These are phyloP conservation scores for Rhabdomys pumilio DNA, from an alignment of 2,797 vertebrate species.

Conservation along the genomic window DNA sequence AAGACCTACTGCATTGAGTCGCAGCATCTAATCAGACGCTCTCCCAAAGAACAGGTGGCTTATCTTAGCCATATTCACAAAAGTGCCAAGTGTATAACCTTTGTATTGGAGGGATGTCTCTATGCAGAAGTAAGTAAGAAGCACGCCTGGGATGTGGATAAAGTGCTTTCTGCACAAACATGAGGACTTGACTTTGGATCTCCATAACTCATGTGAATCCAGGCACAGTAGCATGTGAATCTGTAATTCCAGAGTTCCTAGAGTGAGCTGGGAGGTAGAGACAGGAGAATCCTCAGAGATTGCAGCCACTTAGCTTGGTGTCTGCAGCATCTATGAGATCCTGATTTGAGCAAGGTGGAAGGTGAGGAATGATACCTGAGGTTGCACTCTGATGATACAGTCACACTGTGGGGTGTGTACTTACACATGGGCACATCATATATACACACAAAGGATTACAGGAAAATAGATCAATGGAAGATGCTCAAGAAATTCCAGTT, in stretches of 20 bases:
- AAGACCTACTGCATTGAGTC: not conserved
- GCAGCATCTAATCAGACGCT: not conserved
- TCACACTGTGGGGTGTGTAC: not conserved
- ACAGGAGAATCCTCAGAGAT: not conserved
- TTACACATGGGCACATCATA: not conserved
- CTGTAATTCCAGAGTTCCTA: not conserved
- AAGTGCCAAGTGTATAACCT: not conserved
- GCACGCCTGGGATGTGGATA: not conserved
- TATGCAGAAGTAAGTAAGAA: constrained; percentile 49
- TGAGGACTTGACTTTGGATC: not conserved
- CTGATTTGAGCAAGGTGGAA: too few relatives aligned
- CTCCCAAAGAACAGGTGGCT: not conserved
- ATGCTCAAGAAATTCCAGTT: not conserved
- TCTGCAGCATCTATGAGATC: not conserved
- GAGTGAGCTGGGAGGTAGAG: not conserved
- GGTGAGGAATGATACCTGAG: not conserved
- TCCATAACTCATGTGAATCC: not conserved
- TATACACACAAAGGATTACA: not conserved
- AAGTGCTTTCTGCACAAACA: not conserved
- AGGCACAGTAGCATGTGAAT: too few relatives aligned
- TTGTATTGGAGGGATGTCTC: not conserved
- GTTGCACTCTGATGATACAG: not conserved
- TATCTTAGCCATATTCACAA: constrained; percentile 1
- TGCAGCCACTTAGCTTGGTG: not conserved
- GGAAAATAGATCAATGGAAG: not conserved